Evolutionary conservation across 2,113 vertebrate genomes (phyloP).

Genomic region (Hydropotes inermis): DNA sequence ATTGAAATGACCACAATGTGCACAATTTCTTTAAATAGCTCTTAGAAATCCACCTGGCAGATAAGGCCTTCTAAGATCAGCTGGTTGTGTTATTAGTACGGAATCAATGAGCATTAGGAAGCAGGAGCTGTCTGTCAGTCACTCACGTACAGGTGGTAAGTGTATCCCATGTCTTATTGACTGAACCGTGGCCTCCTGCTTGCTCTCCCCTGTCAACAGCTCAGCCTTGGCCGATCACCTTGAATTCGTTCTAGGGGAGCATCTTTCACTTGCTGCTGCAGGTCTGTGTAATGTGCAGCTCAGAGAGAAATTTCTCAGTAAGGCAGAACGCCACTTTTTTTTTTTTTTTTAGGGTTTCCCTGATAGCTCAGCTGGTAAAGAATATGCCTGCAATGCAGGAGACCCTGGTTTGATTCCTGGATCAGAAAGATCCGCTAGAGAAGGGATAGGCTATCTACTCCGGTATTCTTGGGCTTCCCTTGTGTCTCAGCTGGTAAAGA

Average conservation of each 20-base stretch:
- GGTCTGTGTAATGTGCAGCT: not conserved
- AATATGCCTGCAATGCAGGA: not conserved
- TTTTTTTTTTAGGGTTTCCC: not conserved
- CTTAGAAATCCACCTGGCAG: not conserved
- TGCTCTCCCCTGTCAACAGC: not conserved
- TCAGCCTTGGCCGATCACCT: not conserved
- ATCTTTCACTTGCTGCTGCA: not conserved
- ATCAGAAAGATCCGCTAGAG: fast-evolving
- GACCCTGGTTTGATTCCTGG: not conserved
- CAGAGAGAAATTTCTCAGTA: not conserved
- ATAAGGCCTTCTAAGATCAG: not conserved
- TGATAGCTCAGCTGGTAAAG: not conserved
- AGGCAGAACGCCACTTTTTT: not conserved
- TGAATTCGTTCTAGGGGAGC: not conserved
- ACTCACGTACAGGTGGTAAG: not conserved
- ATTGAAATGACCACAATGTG: not conserved
- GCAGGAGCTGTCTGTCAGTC: not conserved
- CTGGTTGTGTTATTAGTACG: not conserved
- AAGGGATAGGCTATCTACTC: not conserved
- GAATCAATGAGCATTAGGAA: not conserved
- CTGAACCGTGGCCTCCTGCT: not conserved
- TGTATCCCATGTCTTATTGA: not conserved
- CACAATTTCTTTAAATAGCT: not conserved
- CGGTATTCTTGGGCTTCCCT: not conserved
- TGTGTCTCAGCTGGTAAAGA: not conserved